phyloP scores from a whole-genome alignment of 2,113 vertebrate genomes.

The Pogonocichla stellata region DNA sequence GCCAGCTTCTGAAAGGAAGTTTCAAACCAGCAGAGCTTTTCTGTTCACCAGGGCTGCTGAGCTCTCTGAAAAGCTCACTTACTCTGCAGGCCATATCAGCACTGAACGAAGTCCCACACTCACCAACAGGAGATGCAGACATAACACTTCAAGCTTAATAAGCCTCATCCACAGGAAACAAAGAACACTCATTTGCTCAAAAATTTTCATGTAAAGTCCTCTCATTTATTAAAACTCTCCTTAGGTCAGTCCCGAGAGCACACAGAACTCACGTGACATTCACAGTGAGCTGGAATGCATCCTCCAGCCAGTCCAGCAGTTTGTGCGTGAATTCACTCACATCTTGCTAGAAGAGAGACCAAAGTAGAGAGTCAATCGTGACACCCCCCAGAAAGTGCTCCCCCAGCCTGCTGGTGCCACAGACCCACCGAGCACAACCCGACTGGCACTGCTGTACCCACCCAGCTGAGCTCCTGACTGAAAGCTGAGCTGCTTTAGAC shows the following conservation, averaged over 20 bases:
- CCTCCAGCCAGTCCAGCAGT: slow-evolving; percentile 96
- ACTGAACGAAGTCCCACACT: not conserved
- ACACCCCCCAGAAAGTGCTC: fast-evolving
- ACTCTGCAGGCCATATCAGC: fast-evolving
- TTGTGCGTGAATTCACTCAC: slow-evolving; percentile 99
- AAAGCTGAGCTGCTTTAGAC: not conserved
- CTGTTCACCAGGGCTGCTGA: not conserved
- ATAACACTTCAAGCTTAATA: not conserved
- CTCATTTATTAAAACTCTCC: not conserved
- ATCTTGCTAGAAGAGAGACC: slow-evolving; percentile 81
- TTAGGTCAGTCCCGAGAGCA: not conserved
- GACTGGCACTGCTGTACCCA: fast-evolving
- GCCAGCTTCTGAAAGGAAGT: not conserved
- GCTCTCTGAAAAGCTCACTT: not conserved
- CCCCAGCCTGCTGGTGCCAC: too few species aligned
- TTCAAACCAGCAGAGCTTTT: not conserved
- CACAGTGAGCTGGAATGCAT: slow-evolving; percentile 91
- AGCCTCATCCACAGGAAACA: not conserved
- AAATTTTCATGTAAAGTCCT: not conserved
- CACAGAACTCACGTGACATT: slow-evolving; percentile 81
- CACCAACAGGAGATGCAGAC: not conserved
- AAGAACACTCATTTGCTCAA: not conserved
- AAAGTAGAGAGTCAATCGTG: not conserved
- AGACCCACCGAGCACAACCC: too few species aligned
- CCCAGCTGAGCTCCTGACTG: not conserved